Base-by-base conservation (phyloP, 2,888 invertebrate species). In the Caenorhabditis japonica region DNA sequence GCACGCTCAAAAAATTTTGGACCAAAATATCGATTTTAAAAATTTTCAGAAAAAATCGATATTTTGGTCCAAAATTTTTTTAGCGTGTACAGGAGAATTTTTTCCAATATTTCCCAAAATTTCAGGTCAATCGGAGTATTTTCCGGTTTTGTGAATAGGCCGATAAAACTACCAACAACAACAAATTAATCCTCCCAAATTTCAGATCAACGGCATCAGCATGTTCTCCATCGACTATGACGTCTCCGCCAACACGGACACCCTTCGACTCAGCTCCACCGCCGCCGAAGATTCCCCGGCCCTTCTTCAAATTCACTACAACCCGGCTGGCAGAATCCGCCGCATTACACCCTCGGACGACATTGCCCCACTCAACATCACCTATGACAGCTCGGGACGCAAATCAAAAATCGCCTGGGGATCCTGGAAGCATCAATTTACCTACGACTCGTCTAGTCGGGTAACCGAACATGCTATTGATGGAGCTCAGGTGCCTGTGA, bases 181-280 rank as follows among this genome's bases (percentile, higher is more conserved):
- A 41, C 15, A 17, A 4, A 13, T 17, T 2, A 15, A 41, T 17
- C 41, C 46, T 46, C 15, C n/a, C 25, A 10, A 23, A 19, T 68
- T 80, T 36, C 69, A 80, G 80, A 76, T 80, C 39, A 79, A 80
- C 41, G 80, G 80, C n/a, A 62, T 79, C 10, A 77, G 75, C 38
- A 69, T 74, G 55, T 76, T 75, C 60, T 75, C 78, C 17, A 58
- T 79, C 44, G 72, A 66, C 10, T 79, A 75, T 33, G 59, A 73
- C 39, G 55, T 71, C 4, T 33, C 34, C 2, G 13, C 51, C 3
- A 68, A 69, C 39, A 51, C 59, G 8, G 75, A 73, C 43, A 69
- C 58, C 1, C 44, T 75, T 0, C 59, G 60, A 3, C 46, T 62
- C 23, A 59, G 59, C 5, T 62, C 61, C 23, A 52, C 60, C 0